Percentiles rank a stretch among this genome's conserved stretches.
phyloP scores from a whole-genome alignment of 2,113 vertebrate genomes.

The Oplegnathus fasciatus region DNA sequence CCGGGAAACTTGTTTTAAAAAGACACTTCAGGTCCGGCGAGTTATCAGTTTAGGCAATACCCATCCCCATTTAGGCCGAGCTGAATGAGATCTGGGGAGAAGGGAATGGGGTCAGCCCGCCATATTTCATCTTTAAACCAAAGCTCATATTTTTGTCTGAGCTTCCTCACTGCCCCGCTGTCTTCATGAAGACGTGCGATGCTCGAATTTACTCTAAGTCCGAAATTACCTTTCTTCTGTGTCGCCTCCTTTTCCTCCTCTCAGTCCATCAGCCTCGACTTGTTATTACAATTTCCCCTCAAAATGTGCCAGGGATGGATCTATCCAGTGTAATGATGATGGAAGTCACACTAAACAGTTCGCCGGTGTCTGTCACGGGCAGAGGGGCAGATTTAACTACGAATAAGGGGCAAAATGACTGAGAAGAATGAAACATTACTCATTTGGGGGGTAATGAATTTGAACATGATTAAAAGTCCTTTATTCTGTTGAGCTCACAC shows the following conservation, averaged over 20 bases:
- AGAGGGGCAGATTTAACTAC: slow-evolving; percentile 32
- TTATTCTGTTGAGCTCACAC: slow-evolving; percentile 61
- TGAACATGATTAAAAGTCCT: slow-evolving; percentile 77
- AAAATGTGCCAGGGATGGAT: slow-evolving; percentile 50
- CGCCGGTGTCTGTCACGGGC: slow-evolving; percentile 43
- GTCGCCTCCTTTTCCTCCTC: slow-evolving; percentile 35
- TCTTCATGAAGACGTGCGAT: slow-evolving; percentile 40
- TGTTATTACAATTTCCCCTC: slow-evolving; percentile 54
- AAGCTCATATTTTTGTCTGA: slow-evolving; percentile 74
- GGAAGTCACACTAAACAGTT: slow-evolving; percentile 57
- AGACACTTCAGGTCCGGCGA: slow-evolving; percentile 70
- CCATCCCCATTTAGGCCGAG: slow-evolving; percentile 65
- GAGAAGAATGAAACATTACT: slow-evolving; percentile 68
- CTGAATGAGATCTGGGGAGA: slow-evolving; percentile 70
- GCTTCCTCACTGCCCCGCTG: slow-evolving; percentile 24
- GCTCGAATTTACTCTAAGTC: slow-evolving; percentile 58
- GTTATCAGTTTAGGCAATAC: slow-evolving; percentile 71
- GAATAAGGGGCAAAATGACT: slow-evolving; percentile 50
- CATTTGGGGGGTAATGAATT: slow-evolving; percentile 75
- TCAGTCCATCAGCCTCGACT: slow-evolving; percentile 59
- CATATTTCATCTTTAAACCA: slow-evolving; percentile 78
- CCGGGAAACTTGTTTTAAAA: slow-evolving; percentile 74
- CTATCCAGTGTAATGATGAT: slow-evolving; percentile 61
- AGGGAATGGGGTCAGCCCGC: slow-evolving; percentile 59
- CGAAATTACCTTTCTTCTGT: slow-evolving; percentile 59